Percentiles rank a stretch among this genome's conserved stretches.
Conservation (phyloP, 2,113 vertebrate genomes). For the Phylloscopus trochilus region DNA sequence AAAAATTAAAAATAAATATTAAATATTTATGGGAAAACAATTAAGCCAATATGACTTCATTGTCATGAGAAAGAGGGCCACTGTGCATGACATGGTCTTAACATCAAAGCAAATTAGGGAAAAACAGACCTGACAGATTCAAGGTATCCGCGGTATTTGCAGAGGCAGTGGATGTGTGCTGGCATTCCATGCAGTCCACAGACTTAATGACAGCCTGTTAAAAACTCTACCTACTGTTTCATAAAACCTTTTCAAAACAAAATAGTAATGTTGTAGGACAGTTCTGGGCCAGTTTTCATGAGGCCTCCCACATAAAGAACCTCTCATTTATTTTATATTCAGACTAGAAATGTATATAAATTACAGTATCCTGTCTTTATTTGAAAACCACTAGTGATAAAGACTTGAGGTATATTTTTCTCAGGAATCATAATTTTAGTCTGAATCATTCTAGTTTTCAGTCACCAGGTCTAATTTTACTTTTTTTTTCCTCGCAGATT, state of each 20-base stretch:
- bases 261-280: not conserved
- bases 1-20: not conserved
- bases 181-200: not conserved
- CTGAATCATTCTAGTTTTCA: not conserved
- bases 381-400: not conserved
- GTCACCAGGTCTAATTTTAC: not conserved
- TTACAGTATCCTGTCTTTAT: not conserved
- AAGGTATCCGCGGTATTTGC: not conserved
- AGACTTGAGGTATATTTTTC: not conserved
- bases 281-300: not conserved
- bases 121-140: not conserved
- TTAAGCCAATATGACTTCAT: not conserved
- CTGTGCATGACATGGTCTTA: not conserved
- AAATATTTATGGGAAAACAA: not conserved
- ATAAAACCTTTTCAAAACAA: not conserved
- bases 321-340: not conserved
- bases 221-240: not conserved
- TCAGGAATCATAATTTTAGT: not conserved
- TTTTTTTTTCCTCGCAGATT: not conserved
- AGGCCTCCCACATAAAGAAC: not conserved
- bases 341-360: not conserved
- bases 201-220: not conserved
- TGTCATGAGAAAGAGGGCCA: not conserved
- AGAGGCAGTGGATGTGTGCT: not conserved
- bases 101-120: not conserved